Base-by-base conservation (phyloP, 2,113 vertebrate species). In the Peromyscus polionotus region DNA sequence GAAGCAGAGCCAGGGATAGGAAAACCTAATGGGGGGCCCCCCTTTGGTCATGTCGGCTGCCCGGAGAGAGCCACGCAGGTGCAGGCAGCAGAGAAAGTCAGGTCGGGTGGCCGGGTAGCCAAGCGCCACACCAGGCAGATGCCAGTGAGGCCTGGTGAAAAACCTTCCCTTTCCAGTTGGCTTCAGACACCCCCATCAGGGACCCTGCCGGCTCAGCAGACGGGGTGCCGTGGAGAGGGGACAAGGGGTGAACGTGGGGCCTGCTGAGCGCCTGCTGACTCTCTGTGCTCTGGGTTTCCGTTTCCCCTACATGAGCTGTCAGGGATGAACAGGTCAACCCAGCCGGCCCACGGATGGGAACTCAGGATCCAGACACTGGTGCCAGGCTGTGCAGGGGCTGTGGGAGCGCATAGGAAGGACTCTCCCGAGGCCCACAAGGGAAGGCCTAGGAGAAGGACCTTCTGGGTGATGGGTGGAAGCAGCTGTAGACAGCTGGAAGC, bases 41-140 rank as follows among this genome's bases (percentile, higher is more conserved):
- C 11, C 28, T 8, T 86, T 31, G 0, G 5, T 79, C 68, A 59
- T 10, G 3, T 20, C 63, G 26, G 80, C 28, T n/a, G 8, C 26
- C 22, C 0, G 1, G 51, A 36, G 65, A 19, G n/a, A 17, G 20
- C 6, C 22, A 2, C 0, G 1, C 4, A 3, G 17, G 4, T 0
- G 9, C 22, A 4, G 31, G 4, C 16, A 5, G 4, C 8, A 0
- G 1, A 3, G 39, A 63, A 33, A n/a, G 2, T 17, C 0, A 61
- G 4, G 9, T 0, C 1, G 0, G 10, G 59, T 0, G 0, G 45
- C 6, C 3, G 12, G 19, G 26, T 0, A 0, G 7, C 48, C 54
- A 12, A 26, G 42, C 19, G 28, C 19, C 7, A 20, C 7, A 17
- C 4, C 3, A 57, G 70, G 39, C 36, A 61, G 77, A 54, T 0